Conservation (phyloP, 2,797 vertebrate species). For the Sitta carolinensis region DNA sequence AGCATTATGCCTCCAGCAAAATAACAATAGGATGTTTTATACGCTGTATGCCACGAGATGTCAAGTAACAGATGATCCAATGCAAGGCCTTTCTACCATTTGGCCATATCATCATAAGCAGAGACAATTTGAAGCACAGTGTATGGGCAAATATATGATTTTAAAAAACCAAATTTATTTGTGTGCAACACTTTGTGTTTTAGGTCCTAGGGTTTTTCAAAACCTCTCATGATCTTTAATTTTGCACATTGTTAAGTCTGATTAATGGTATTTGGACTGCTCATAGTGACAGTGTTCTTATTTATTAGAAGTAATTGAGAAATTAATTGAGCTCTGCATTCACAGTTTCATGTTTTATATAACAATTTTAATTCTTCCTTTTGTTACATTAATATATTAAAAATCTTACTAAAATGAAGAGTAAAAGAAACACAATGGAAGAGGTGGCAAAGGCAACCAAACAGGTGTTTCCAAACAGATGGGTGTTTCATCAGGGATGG, state of each 20-base stretch:
- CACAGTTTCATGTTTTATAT: background rate
- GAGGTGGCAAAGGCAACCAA: background rate
- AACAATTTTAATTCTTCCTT: background rate
- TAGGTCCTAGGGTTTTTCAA: background rate
- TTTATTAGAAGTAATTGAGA: background rate
- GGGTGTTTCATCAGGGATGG: background rate
- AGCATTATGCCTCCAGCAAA: background rate
- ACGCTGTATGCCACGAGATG: background rate
- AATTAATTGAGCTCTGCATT: background rate
- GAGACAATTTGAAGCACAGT: background rate
- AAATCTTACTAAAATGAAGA: background rate
- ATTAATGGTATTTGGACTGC: background rate
- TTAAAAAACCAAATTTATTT: background rate
- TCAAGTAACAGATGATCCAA: background rate
- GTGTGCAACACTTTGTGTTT: background rate
- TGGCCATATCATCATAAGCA: background rate
- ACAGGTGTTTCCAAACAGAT: background rate
- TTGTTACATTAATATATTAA: background rate
- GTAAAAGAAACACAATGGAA: background rate
- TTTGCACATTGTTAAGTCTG: background rate
- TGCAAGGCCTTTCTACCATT: background rate
- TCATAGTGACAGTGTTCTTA: background rate
- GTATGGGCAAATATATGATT: background rate
- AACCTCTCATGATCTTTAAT: background rate
- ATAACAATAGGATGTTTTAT: background rate